A percentile compares a stretch with the other conserved stretches of the same genome.
These are phyloP conservation scores for Lacerta bilineata DNA, from an alignment of 2,797 vertebrate species.

Conservation along the genomic window DNA sequence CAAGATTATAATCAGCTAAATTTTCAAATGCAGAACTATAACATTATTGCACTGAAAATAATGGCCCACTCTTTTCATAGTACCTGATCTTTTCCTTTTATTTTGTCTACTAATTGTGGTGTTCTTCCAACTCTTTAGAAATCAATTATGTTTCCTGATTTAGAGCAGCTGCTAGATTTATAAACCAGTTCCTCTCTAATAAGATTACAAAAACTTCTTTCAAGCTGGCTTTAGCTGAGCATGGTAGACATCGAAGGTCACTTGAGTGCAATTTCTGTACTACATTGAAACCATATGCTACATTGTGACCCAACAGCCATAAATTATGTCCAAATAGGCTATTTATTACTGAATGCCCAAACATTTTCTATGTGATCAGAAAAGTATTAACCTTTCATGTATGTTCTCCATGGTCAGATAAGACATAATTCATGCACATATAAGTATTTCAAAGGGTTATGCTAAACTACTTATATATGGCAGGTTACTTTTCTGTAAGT, in stretches of 20 bases:
- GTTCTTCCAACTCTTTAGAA: slow-evolving; percentile 28
- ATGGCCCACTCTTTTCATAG: slow-evolving; percentile 30
- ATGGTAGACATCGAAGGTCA: slow-evolving; percentile 56
- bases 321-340: slow-evolving; percentile 48
- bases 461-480: too few species aligned
- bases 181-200: slow-evolving; percentile 42
- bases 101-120: background rate
- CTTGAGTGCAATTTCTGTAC: slow-evolving; percentile 65
- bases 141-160: slow-evolving; percentile 43
- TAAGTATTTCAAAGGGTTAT: background rate
- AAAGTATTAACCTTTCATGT: slow-evolving; percentile 16
- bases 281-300: slow-evolving; percentile 63
- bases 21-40: slow-evolving; percentile 44
- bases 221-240: slow-evolving; percentile 55
- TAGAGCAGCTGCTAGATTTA: slow-evolving; percentile 53
- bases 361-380: background rate
- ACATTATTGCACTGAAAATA: slow-evolving; percentile 17
- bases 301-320: slow-evolving; percentile 62
- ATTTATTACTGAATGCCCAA: background rate
- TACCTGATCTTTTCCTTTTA: slow-evolving; percentile 27
- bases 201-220: slow-evolving; percentile 54
- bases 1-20: background rate
- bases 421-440: background rate
- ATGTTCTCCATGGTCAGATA: background rate
- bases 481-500: too few species aligned